These are phyloP conservation scores for Actinostola sp. DNA, from an alignment of 92 coral and sea anemone species.

Conservation along the genomic window DNA sequence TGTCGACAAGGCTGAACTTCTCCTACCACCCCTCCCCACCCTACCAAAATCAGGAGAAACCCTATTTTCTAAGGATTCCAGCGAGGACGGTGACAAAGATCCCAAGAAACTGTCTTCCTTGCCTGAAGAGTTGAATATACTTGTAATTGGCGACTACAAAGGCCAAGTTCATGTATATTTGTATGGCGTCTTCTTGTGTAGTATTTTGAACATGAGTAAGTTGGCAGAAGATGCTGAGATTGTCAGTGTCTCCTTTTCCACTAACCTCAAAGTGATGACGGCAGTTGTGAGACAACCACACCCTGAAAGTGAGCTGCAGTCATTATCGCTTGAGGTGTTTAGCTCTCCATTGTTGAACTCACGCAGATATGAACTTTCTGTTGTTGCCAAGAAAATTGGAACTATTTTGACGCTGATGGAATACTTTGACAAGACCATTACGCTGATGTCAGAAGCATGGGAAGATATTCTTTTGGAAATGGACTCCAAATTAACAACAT, in stretches of 20 bases:
- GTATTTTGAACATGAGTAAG: constrained; percentile 49
- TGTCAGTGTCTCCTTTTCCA: constrained; percentile 62
- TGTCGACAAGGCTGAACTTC: constrained; percentile 74
- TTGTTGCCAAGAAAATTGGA: constrained; percentile 86
- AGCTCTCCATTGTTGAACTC: constrained; percentile 73
- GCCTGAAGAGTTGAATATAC: constrained; percentile 78
- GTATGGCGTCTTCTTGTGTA: constrained; percentile 83
- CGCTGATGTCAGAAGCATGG: constrained; percentile 98
- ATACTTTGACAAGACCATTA: constrained; percentile 79
- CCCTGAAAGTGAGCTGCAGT: constrained; percentile 20
- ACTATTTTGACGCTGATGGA: constrained; percentile 72
- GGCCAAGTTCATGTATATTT: constrained; percentile 74
- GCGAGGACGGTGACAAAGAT: constrained; percentile 71
- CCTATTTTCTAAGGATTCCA: constrained; percentile 72
- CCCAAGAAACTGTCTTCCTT: constrained; percentile 86
- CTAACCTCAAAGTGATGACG: constrained; percentile 63
- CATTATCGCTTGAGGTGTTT: constrained; percentile 54
- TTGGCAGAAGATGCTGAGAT: constrained; percentile 37
- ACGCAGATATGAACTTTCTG: constrained; percentile 74
- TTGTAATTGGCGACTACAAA: constrained; percentile 70
- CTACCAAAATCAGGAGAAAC: constrained; percentile 88
- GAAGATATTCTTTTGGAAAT: constrained; percentile 93
- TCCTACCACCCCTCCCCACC: constrained; percentile 81
- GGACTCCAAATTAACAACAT: constrained; percentile 84
- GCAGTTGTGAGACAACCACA: constrained; percentile 54